Evolutionary conservation across 2,888 invertebrate genomes (phyloP).

Genomic region (Watsonalla binaria): DNA sequence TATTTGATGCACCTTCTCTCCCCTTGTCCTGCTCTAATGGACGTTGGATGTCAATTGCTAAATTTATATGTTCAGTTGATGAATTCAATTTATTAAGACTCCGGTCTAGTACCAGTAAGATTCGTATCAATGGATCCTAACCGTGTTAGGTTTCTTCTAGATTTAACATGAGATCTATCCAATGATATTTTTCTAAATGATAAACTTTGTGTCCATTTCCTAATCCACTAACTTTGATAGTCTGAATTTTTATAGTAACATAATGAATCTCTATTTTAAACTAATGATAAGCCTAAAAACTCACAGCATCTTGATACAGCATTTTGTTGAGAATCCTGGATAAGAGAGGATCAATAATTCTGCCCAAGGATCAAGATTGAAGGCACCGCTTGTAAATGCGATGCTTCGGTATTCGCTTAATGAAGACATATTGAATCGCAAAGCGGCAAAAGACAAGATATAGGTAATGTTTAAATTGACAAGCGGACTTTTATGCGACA

Average conservation of each 20-base stretch:
- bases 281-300: background rate
- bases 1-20: slow-evolving; percentile 25
- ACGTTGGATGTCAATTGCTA: slow-evolving; percentile 57
- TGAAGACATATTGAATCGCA: slow-evolving; percentile 78
- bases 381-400: slow-evolving; percentile 66
- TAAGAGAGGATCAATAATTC: slow-evolving; percentile 39
- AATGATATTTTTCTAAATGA: too few species aligned
- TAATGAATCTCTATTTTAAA: too few species aligned
- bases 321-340: background rate
- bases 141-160: slow-evolving; percentile 39
- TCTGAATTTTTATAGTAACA: too few species aligned
- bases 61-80: slow-evolving; percentile 63
- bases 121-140: slow-evolving; percentile 39
- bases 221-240: too few species aligned
- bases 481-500: slow-evolving; percentile 58
- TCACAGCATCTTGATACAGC: background rate
- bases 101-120: slow-evolving; percentile 27
- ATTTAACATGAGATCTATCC: background rate
- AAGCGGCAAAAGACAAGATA: slow-evolving; percentile 68
- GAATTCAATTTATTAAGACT: slow-evolving; percentile 61
- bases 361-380: slow-evolving; percentile 69
- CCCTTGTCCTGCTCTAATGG: slow-evolving; percentile 47
- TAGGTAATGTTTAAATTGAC: slow-evolving; percentile 74
- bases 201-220: too few species aligned
- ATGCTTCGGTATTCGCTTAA: slow-evolving; percentile 73